Conservation (phyloP, 2,888 invertebrate species). For the Physocephala rufipes region DNA sequence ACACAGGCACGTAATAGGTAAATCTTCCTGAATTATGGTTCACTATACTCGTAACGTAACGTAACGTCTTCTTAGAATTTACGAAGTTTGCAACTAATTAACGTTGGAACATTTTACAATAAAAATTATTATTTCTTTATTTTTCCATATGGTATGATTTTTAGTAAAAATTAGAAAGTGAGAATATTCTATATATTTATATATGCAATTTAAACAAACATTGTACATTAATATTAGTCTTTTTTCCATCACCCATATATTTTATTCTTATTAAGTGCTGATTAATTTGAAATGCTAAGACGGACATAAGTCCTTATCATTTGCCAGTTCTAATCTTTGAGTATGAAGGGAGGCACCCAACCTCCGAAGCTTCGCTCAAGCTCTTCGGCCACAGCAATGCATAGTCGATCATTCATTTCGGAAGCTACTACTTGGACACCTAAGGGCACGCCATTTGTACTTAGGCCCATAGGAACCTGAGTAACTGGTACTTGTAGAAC, state of each 20-base stretch:
- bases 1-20: no score
- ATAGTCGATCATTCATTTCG: constrained; percentile 82
- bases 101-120: no score
- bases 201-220: not conserved
- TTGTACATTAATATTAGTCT: not conserved
- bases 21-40: no score
- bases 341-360: constrained; percentile 77
- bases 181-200: no score
- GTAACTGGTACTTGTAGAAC: constrained; percentile 83
- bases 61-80: no score
- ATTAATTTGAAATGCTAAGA: not conserved
- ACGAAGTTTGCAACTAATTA: no score
- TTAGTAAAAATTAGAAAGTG: no score
- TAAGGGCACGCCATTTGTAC: constrained; percentile 82
- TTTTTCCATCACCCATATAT: constrained; percentile 19
- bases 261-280: not conserved
- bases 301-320: not conserved
- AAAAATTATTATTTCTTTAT: no score
- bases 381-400: constrained; percentile 89
- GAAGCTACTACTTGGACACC: constrained; percentile 90
- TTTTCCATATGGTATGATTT: no score
- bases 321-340: constrained; percentile 31
- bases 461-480: constrained; percentile 81
- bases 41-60: no score
- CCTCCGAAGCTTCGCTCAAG: constrained; percentile 89